phyloP scores from a whole-genome alignment of 1,140 invertebrate genomes.

The Zaprionus ornatus region DNA sequence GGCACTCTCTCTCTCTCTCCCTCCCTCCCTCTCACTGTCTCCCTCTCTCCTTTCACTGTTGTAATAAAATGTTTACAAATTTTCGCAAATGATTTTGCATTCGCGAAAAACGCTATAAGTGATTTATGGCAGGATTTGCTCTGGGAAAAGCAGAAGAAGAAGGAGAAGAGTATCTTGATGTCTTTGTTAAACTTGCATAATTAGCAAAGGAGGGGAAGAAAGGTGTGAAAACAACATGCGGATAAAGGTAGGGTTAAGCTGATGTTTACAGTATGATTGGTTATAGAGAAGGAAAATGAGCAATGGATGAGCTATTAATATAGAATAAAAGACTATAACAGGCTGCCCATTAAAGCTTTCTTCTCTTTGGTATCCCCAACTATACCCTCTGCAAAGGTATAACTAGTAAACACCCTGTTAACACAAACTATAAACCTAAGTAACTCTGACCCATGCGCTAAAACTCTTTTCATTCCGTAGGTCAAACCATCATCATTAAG shows the following conservation, averaged over 20 bases:
- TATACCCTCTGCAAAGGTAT: no score
- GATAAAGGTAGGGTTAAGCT: not conserved
- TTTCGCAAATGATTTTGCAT: constrained; percentile 74
- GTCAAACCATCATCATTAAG: not conserved
- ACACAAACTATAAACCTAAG: constrained; percentile 1
- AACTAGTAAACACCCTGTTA: not conserved
- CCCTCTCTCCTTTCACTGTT: constrained; percentile 20
- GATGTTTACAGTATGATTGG: not conserved
- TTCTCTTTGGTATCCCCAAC: not conserved
- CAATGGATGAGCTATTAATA: no score
- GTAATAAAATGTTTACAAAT: constrained; percentile 79
- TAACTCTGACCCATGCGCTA: not conserved
- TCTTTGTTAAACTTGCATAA: constrained; percentile 38
- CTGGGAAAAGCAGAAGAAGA: constrained; percentile 28
- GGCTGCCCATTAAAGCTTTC: not conserved
- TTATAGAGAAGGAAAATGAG: no score
- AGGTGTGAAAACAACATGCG: not conserved
- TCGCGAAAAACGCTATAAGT: constrained; percentile 42
- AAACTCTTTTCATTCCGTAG: constrained; percentile 2
- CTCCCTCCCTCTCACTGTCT: no score
- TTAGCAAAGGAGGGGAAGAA: not conserved
- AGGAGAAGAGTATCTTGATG: constrained; percentile 20
- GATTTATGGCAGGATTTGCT: constrained; percentile 53
- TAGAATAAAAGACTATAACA: no score
- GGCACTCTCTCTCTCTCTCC: no score